Evolutionary conservation across 2,113 vertebrate genomes (phyloP).

Genomic region (Mus spicilegus): DNA sequence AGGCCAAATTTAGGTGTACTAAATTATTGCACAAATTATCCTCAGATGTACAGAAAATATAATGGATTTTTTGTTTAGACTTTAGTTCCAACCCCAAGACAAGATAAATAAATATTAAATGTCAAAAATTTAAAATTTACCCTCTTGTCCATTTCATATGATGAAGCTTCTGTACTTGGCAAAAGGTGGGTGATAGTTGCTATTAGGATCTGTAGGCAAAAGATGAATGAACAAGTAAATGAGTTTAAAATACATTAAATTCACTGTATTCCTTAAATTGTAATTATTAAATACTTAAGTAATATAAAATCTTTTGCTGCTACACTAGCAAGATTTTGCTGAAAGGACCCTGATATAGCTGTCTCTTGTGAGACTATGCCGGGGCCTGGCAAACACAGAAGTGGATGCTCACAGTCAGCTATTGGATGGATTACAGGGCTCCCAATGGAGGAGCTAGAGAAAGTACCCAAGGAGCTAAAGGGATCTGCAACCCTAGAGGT

Average conservation of each 20-base stretch:
- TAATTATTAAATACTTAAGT: constrained; percentile 39
- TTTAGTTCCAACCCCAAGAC: neutral
- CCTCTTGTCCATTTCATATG: constrained; percentile 97
- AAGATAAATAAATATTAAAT: constrained; percentile 57
- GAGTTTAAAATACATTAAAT: constrained; percentile 65
- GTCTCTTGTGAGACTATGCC: no score
- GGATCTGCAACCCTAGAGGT: no score
- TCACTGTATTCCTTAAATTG: constrained; percentile 47
- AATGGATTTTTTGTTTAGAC: neutral
- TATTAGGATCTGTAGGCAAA: constrained; percentile 92
- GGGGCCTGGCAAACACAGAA: no score
- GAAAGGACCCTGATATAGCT: no score
- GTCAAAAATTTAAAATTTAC: constrained; percentile 86
- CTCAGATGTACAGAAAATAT: neutral
- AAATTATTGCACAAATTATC: neutral
- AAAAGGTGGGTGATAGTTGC: constrained; percentile 98
- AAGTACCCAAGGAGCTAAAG: no score
- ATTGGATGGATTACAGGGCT: no score
- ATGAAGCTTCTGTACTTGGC: constrained; percentile 95
- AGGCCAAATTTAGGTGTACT: neutral
- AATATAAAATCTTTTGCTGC: neutral
- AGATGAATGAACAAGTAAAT: neutral
- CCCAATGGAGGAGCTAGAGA: no score
- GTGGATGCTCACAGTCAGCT: no score
- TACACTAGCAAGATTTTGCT: no score